phyloP scores from a whole-genome alignment of 2,797 vertebrate species.

The Esox lucius region DNA sequence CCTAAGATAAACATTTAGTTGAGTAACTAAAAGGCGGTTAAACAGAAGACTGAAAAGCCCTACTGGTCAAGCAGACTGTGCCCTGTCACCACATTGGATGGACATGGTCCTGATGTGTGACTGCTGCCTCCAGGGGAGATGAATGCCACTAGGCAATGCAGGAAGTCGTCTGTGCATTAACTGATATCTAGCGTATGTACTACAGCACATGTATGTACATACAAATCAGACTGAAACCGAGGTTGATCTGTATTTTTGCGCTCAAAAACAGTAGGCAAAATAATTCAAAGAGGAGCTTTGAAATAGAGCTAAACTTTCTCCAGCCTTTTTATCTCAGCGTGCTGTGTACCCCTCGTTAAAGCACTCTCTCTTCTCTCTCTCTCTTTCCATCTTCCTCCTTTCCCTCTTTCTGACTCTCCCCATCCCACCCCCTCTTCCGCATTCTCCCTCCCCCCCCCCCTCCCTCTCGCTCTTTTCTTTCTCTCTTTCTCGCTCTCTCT shows the following conservation, averaged over 20 bases:
- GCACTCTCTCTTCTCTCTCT: neutral
- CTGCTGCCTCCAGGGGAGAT: neutral
- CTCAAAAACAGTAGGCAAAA: neutral
- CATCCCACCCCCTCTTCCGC: no score
- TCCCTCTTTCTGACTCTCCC: neutral
- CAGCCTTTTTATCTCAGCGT: neutral
- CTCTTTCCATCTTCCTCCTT: neutral
- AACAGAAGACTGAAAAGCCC: no score
- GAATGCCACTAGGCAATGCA: neutral
- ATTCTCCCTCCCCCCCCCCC: constrained; percentile 20
- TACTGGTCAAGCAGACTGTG: no score
- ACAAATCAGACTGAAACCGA: neutral
- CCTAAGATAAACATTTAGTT: no score
- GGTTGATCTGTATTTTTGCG: neutral
- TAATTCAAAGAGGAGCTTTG: constrained; percentile 22
- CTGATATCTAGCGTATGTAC: constrained; percentile 21
- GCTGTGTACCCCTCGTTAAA: constrained; percentile 22
- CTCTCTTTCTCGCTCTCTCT: constrained; percentile 18
- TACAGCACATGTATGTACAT: neutral
- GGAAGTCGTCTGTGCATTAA: constrained; percentile 22
- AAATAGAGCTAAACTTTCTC: constrained; percentile 10
- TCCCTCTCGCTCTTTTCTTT: neutral
- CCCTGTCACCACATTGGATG: neutral
- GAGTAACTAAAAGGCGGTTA: no score
- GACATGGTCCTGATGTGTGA: neutral